A percentile compares a stretch with the other conserved stretches of the same genome.
Conservation (phyloP, 2,888 invertebrate genomes). For the Galerucella nymphaeae region DNA sequence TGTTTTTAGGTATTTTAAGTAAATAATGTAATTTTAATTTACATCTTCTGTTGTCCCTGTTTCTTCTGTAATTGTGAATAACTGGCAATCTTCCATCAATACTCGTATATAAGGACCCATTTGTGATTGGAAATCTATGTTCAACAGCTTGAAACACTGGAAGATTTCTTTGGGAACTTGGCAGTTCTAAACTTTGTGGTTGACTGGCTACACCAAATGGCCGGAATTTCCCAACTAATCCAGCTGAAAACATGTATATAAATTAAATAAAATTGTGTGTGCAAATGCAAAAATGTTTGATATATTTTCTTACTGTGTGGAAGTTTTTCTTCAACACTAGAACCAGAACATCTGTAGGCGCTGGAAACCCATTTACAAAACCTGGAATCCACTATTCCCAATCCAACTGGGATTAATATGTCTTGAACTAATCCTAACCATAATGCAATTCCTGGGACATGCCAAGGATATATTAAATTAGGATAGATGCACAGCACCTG, state of each 20-base stretch:
- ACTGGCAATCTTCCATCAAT: constrained; percentile 68
- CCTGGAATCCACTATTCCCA: constrained; percentile 70
- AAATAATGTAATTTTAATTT: constrained; percentile 24
- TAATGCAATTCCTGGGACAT: constrained; percentile 68
- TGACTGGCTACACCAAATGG: constrained; percentile 66
- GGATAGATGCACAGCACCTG: constrained; percentile 69
- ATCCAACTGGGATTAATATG: constrained; percentile 68
- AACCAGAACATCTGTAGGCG: constrained; percentile 64
- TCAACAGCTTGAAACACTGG: constrained; percentile 64
- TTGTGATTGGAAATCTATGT: constrained; percentile 71
- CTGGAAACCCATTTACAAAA: constrained; percentile 69
- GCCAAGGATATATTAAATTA: constrained; percentile 66
- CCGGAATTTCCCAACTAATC: constrained; percentile 71
- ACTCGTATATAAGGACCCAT: constrained; percentile 69
- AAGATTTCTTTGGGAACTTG: constrained; percentile 50
- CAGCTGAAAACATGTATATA: constrained; percentile 53
- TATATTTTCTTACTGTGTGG: constrained; percentile 60
- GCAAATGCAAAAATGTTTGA: no score
- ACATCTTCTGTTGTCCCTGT: constrained; percentile 57
- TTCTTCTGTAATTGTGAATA: constrained; percentile 65
- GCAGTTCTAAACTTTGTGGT: constrained; percentile 61
- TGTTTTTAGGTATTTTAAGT: no score
- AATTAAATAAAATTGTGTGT: no score
- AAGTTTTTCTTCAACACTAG: constrained; percentile 61
- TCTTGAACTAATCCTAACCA: constrained; percentile 71